phyloP scores from a whole-genome alignment of 2,113 vertebrate species.

The Hiodon tergisus region DNA sequence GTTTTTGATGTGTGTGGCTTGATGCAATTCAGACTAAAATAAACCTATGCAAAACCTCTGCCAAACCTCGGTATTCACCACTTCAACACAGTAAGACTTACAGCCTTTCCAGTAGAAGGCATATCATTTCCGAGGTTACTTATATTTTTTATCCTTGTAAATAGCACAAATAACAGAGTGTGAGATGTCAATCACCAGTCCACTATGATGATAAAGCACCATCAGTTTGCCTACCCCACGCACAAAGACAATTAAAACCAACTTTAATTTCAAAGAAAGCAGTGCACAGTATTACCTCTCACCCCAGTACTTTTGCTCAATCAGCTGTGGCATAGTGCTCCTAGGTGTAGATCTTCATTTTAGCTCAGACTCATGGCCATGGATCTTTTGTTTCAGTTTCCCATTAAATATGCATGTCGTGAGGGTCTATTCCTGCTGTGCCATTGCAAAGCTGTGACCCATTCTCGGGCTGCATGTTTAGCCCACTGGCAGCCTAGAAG shows the following conservation, averaged over 20 bases:
- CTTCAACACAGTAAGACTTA: too few relatives aligned
- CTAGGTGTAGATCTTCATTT: background rate
- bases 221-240: background rate
- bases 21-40: too few relatives aligned
- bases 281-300: background rate
- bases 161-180: too few relatives aligned
- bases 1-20: too few relatives aligned
- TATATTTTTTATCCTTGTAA: too few relatives aligned
- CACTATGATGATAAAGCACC: background rate
- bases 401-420: background rate
- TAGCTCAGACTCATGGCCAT: background rate
- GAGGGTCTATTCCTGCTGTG: background rate
- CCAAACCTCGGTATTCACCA: too few relatives aligned
- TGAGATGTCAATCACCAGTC: background rate
- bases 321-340: too few relatives aligned
- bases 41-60: too few relatives aligned
- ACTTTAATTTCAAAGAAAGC: background rate
- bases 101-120: too few relatives aligned
- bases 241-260: background rate
- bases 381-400: background rate
- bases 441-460: background rate
- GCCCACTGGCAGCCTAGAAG: conserved; percentile 30
- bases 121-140: background rate
- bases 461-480: conserved; percentile 27
- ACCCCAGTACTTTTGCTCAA: background rate